Base-by-base conservation (phyloP, 1,140 invertebrate species). In the Bombus turneri region DNA sequence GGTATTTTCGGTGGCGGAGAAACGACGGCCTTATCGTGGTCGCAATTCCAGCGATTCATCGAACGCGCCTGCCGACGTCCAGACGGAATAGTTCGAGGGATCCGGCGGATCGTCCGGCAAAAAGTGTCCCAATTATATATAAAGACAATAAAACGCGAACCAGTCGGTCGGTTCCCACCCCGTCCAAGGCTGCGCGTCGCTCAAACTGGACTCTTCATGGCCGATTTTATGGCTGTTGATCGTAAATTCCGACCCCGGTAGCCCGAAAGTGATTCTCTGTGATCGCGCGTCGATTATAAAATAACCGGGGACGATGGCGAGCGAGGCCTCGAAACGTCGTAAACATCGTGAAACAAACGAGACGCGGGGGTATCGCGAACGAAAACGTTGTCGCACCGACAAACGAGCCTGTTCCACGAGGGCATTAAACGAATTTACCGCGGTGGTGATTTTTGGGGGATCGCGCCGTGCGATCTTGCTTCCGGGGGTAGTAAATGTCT, bases 111-210 rank as follows among this genome's bases (percentile, higher is more conserved):
- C 75, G 85, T 68, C 13, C 3, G 10, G 86, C 91, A 94, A 94
- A 93, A 93, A 91, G 88, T 92, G 87, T 91, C 89, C 93, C 93
- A 94, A 94, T 94, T 94, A 94, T 93, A 91, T 93, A 92, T 92
- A 94, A 94, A 93, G 93, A 93, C 91, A 93, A 92, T 92, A 93
- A 94, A 93, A 94, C 92, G 86, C 91, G 89, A 92, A 53, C 83
- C 69, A 71, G 79, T 79, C 77, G 87, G 71, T 74, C 59, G 84
- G 64, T 91, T 93, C 91, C 88, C 92, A 91, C 88, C 86, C 84
- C 43, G 87, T 41, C 87, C 84, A 74, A 83, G 68, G 66, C n/a
- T 64, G 6, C 47, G 34, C 74, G 80, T 41, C 80, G 69, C 81
- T 59, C 74, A 62, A 62, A 62, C 28, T 18, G 37, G 22, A 31